Conservation (phyloP, 35 echinoderm and acorn worm species). For the Hemicentrotus pulcherrimus region DNA sequence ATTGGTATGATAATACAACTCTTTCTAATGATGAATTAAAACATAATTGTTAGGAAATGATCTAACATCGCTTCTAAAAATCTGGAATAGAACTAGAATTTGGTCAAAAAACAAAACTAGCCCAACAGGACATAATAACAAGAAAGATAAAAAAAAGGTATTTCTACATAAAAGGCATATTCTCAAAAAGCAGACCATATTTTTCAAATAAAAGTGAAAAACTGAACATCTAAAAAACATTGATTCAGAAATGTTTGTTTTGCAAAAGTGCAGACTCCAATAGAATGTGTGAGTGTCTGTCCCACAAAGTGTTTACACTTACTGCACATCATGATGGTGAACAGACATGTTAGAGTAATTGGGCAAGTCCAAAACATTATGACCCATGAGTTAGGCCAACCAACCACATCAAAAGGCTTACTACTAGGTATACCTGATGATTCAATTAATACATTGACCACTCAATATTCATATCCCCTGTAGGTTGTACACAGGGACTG, state of each 20-base stretch:
- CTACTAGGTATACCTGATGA: too few relatives aligned
- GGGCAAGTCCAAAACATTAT: too few relatives aligned
- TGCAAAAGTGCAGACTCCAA: not conserved
- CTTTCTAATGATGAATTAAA: not conserved
- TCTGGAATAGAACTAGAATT: not conserved
- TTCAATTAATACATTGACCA: too few relatives aligned
- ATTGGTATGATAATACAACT: not conserved
- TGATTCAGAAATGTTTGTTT: not conserved
- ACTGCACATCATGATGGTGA: too few relatives aligned
- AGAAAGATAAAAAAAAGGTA: not conserved
- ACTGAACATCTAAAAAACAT: not conserved
- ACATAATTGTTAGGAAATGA: not conserved
- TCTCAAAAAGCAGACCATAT: too few relatives aligned
- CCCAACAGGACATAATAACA: not conserved
- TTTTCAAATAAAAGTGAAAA: not conserved
- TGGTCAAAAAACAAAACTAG: not conserved
- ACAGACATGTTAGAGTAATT: too few relatives aligned
- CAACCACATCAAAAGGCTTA: too few relatives aligned
- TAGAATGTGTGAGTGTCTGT: not conserved
- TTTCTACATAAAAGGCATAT: not conserved
- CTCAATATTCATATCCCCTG: too few relatives aligned
- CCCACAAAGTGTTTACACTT: too few relatives aligned
- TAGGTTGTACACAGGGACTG: too few relatives aligned
- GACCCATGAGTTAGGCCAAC: too few relatives aligned
- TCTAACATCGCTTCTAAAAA: not conserved